These are phyloP conservation scores for Cataglyphis livida DNA, from an alignment of 2,888 invertebrate species.

Conservation along the genomic window DNA sequence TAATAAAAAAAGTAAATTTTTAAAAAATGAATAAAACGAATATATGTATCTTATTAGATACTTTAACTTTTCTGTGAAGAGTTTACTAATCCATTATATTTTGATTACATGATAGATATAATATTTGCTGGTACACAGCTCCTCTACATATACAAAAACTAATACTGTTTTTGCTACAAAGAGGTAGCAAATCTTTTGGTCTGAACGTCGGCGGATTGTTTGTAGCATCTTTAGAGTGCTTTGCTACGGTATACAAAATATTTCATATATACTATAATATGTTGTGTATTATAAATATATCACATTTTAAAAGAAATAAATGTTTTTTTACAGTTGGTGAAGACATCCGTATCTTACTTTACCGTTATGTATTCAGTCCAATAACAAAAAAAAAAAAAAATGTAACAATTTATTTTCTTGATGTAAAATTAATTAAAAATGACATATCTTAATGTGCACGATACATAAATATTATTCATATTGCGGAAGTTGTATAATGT, in stretches of 20 bases:
- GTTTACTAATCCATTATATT: not conserved
- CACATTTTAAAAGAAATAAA: not conserved
- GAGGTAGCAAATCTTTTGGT: slow-evolving; percentile 14
- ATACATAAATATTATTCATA: too few relatives aligned
- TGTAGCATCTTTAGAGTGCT: slow-evolving; percentile 13
- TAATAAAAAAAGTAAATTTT: not conserved
- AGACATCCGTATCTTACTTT: slow-evolving; percentile 35
- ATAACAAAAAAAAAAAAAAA: not conserved
- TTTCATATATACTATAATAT: not conserved
- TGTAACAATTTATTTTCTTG: not conserved
- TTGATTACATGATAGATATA: slow-evolving; percentile 6
- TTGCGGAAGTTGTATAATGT: too few relatives aligned
- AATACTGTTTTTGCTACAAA: slow-evolving; percentile 18
- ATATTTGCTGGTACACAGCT: not conserved
- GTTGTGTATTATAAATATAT: not conserved
- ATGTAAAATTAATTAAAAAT: not conserved
- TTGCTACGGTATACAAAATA: slow-evolving; percentile 10
- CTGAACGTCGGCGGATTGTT: not conserved
- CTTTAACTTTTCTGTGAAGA: not conserved
- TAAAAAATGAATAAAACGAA: not conserved
- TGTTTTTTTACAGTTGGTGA: not conserved
- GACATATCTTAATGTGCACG: not conserved
- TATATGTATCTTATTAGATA: not conserved
- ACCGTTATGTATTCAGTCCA: slow-evolving; percentile 16
- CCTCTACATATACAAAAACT: slow-evolving; percentile 10